These are phyloP conservation scores for Drosophila triauraria DNA, from an alignment of 1,140 invertebrate species.

Conservation along the genomic window DNA sequence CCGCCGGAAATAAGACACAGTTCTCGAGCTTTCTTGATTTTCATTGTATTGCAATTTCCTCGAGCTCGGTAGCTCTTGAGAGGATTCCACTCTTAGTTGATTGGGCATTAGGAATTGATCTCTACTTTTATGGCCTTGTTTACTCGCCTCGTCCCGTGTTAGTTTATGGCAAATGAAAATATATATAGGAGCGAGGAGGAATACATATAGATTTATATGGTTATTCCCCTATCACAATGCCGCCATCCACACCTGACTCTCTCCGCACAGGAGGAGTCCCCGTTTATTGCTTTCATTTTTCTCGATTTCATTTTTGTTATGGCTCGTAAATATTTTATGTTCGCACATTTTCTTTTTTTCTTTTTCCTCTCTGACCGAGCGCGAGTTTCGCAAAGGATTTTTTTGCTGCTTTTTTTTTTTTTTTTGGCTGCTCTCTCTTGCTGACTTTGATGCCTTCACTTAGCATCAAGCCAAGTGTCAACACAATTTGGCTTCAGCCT, in stretches of 20 bases:
- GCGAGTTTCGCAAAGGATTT: constrained; percentile 4
- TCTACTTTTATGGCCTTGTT: constrained; percentile 75
- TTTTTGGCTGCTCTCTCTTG: constrained; percentile 15
- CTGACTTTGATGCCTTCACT: constrained; percentile 66
- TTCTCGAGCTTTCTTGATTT: background rate
- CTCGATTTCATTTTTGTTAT: constrained; percentile 71
- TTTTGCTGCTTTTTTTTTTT: background rate
- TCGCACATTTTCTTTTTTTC: constrained; percentile 47
- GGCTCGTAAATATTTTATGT: constrained; percentile 81
- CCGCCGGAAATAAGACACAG: background rate
- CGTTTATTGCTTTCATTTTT: constrained; percentile 80
- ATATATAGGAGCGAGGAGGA: constrained; percentile 35
- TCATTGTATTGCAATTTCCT: constrained; percentile 69
- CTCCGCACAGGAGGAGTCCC: constrained; percentile 5
- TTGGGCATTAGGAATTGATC: constrained; percentile 81
- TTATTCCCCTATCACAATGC: constrained; percentile 52
- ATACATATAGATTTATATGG: constrained; percentile 54
- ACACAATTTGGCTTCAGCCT: constrained; percentile 66
- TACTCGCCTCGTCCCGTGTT: constrained; percentile 57
- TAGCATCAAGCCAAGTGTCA: constrained; percentile 76
- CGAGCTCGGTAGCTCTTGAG: constrained; percentile 43
- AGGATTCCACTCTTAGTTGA: constrained; percentile 65
- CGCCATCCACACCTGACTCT: constrained; percentile 44
- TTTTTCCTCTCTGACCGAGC: background rate
- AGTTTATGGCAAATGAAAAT: constrained; percentile 66